Conservation (phyloP, 2,113 vertebrate genomes). For the Macrotis lagotis region DNA sequence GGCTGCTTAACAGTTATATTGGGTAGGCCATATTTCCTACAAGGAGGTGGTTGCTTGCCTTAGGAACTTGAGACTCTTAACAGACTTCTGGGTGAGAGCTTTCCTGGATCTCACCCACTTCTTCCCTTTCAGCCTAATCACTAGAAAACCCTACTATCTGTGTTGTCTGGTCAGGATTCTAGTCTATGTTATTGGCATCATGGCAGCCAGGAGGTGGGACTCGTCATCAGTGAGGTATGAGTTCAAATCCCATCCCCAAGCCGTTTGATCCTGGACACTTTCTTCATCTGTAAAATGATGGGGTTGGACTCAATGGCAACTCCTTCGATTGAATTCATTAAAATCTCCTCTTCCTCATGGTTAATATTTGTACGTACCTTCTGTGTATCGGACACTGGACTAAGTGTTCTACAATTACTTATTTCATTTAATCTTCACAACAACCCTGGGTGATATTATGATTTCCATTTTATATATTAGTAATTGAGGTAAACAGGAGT, state of each 20-base stretch:
- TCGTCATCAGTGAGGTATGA: neutral
- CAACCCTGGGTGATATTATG: neutral
- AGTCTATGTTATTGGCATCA: neutral
- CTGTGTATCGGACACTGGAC: neutral
- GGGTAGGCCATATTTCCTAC: constrained; percentile 82
- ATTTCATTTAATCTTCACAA: neutral
- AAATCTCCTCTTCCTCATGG: neutral
- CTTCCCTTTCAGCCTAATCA: neutral
- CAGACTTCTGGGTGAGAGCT: constrained; percentile 79
- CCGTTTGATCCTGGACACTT: neutral
- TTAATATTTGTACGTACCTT: neutral
- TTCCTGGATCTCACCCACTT: constrained; percentile 78
- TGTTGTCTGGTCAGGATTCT: neutral
- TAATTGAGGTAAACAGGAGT: neutral
- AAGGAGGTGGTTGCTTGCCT: constrained; percentile 81
- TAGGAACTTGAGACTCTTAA: constrained; percentile 81
- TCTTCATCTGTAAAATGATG: neutral
- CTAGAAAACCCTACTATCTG: neutral
- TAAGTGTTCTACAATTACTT: neutral
- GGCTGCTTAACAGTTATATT: constrained; percentile 82
- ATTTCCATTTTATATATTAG: neutral
- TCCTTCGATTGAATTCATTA: neutral
- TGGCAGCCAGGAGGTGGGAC: neutral
- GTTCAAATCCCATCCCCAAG: neutral
- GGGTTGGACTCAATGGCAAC: neutral